Evolutionary conservation across 2,797 vertebrate species (phyloP).

Genomic region (Pristis pectinata): DNA sequence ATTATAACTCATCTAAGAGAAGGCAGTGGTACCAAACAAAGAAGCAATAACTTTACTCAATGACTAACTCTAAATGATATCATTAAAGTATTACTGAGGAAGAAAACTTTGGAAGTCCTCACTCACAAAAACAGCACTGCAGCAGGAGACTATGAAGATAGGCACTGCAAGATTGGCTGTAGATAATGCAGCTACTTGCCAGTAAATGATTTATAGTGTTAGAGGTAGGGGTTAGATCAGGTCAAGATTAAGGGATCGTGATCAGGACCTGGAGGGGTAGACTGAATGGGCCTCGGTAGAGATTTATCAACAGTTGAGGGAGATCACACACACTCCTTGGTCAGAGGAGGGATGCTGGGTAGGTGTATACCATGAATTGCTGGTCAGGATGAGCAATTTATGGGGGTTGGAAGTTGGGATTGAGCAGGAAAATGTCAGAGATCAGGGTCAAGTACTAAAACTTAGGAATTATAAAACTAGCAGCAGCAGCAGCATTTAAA

Average conservation of each 20-base stretch:
- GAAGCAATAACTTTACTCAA: not conserved
- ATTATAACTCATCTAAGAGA: not conserved
- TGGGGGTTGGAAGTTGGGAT: not conserved
- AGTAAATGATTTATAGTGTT: not conserved
- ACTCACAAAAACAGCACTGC: not conserved
- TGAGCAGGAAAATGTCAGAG: not conserved
- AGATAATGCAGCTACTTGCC: too few species aligned
- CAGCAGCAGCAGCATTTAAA: not conserved
- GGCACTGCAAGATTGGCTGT: too few species aligned
- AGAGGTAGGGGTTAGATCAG: not conserved
- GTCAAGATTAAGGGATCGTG: not conserved
- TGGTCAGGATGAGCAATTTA: too few species aligned
- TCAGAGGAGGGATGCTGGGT: not conserved
- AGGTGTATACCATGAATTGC: not conserved
- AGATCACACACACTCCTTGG: not conserved
- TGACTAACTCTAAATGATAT: not conserved
- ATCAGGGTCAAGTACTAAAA: not conserved
- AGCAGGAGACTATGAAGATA: not conserved
- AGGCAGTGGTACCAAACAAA: not conserved
- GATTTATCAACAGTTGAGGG: too few species aligned
- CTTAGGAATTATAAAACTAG: not conserved
- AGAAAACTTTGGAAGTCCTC: not conserved
- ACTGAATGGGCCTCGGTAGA: not conserved
- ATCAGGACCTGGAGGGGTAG: not conserved
- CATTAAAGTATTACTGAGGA: not conserved